Conservation (phyloP, 2,888 invertebrate genomes). For the Eutolmus rufibarbis region DNA sequence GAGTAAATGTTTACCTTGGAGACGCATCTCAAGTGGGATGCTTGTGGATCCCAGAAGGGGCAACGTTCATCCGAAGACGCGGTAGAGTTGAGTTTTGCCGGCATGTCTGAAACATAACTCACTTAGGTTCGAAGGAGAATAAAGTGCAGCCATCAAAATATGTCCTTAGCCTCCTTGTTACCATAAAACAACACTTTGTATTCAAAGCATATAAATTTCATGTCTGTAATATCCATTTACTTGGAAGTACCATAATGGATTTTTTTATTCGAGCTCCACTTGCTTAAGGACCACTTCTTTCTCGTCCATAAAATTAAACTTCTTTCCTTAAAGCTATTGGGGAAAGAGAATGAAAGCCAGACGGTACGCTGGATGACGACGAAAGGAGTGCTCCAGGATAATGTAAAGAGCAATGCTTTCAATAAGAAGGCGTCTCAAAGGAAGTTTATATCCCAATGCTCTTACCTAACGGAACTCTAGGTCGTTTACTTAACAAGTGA, state of each 20-base stretch:
- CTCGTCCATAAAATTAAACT: conserved; percentile 48
- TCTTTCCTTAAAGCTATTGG: conserved; percentile 31
- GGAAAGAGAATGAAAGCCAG: conserved; percentile 33
- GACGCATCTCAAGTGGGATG: background rate
- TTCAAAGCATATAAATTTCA: conserved; percentile 49
- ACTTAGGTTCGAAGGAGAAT: conserved; percentile 20
- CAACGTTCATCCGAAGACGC: background rate
- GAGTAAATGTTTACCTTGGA: background rate
- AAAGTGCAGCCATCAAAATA: conserved; percentile 40
- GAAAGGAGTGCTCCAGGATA: conserved; percentile 39
- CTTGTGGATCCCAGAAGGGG: background rate
- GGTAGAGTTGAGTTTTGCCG: background rate
- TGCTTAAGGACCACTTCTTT: conserved; percentile 43
- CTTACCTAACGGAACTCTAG: conserved; percentile 48
- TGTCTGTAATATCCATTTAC: conserved; percentile 49
- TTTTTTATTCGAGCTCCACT: conserved; percentile 38
- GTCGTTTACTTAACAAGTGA: conserved; percentile 49
- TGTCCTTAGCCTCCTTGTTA: conserved; percentile 41
- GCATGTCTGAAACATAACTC: conserved; percentile 22
- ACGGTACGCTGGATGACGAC: conserved; percentile 14
- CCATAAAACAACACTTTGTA: conserved; percentile 48
- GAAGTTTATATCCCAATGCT: conserved; percentile 49
- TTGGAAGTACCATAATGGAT: conserved; percentile 46
- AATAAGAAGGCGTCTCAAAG: conserved; percentile 40
- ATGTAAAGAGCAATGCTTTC: conserved; percentile 40